phyloP scores from a whole-genome alignment of 2,797 vertebrate species.

The Podargus strigoides region DNA sequence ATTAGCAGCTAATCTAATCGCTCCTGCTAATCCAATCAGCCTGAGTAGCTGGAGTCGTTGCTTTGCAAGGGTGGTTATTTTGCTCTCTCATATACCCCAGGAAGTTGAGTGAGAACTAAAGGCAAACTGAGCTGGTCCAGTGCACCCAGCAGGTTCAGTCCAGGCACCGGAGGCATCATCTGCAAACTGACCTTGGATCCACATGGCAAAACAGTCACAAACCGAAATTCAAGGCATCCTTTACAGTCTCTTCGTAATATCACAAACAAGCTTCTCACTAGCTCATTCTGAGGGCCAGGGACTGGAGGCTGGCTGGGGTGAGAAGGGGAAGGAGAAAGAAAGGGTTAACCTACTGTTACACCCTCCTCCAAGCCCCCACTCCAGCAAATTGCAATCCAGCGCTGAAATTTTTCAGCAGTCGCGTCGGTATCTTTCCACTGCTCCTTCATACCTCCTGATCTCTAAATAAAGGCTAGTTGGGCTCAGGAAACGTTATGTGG shows the following conservation, averaged over 20 bases:
- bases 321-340: neutral
- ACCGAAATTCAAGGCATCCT: neutral
- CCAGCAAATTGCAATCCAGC: neutral
- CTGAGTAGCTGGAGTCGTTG: neutral
- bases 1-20: slow-evolving; percentile 39
- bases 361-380: neutral
- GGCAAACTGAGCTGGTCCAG: rapidly evolving
- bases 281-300: neutral
- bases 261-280: neutral
- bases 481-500: slow-evolving; percentile 37
- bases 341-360: neutral
- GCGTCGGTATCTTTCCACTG: neutral
- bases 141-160: neutral
- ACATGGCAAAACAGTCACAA: rapidly evolving
- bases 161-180: rapidly evolving
- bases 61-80: neutral
- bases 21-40: slow-evolving; percentile 23
- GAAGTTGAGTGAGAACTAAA: neutral
- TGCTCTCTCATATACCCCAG: neutral
- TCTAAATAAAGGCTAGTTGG: slow-evolving; percentile 48
- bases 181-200: neutral
- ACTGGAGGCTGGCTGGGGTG: neutral
- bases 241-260: neutral
- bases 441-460: slow-evolving; percentile 36
- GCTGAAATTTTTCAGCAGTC: slow-evolving; percentile 12